A percentile compares a stretch with the other conserved stretches of the same genome.
These are phyloP conservation scores for Tenthredo notha DNA, from an alignment of 2,888 invertebrate species.

Conservation along the genomic window DNA sequence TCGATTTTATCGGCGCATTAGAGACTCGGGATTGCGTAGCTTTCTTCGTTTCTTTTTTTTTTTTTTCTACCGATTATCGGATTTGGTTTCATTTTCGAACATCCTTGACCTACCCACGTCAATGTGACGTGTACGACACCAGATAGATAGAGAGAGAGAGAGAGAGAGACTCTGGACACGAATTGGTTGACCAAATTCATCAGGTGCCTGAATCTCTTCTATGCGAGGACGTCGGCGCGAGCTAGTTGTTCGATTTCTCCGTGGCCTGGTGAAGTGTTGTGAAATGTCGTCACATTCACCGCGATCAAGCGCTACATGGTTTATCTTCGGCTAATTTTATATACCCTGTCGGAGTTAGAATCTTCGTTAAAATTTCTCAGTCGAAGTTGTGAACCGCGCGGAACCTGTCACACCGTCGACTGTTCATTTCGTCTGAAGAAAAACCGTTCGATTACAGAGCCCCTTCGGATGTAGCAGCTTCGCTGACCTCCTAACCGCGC, in stretches of 20 bases:
- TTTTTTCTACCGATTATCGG: neutral
- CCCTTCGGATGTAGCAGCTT: conserved; percentile 89
- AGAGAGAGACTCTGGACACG: neutral
- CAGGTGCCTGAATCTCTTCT: neutral
- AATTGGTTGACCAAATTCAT: neutral
- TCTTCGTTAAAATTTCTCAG: neutral
- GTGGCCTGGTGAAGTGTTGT: neutral
- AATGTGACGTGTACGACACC: neutral
- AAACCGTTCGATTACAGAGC: conserved; percentile 79
- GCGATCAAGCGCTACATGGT: neutral
- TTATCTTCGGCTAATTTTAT: neutral
- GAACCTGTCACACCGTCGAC: neutral
- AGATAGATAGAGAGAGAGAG: neutral
- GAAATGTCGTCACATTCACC: neutral
- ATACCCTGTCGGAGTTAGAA: neutral
- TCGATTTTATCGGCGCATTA: neutral
- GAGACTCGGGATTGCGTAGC: neutral
- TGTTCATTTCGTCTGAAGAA: neutral
- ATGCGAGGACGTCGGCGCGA: conserved; percentile 12
- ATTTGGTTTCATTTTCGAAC: neutral
- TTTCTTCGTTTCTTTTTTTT: neutral
- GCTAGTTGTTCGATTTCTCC: conserved; percentile 25
- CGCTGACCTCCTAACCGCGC: conserved; percentile 88
- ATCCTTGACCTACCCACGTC: conserved; percentile 27
- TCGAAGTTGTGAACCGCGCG: neutral